Base-by-base conservation (phyloP, 1,140 invertebrate genomes). In the Andrena cerasifolii region DNA sequence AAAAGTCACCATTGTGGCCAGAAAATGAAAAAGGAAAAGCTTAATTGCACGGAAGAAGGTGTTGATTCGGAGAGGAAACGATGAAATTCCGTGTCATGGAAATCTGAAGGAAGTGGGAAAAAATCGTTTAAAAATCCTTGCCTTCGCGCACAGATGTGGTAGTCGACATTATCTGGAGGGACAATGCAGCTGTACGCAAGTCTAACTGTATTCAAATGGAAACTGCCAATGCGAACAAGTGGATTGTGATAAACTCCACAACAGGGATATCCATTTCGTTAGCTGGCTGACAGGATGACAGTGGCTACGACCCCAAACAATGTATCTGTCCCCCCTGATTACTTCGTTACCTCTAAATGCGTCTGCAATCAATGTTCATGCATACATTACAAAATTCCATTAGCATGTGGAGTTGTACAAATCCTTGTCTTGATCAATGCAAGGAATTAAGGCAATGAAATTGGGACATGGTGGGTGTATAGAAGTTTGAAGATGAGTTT, bases 121-220 rank as follows among this genome's bases (percentile, higher is more conserved):
- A n/a, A n/a, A n/a, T n/a, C 8, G 14, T 21, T 59, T 7, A 36
- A 59, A 59, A 40, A 59, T 36, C 18, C 18, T 36, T n/a, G 0
- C 31, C 18, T 21, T 21, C 54, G 56, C 21, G 31, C 59, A 49
- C 33, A 73, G 36, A 40, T 36, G 61, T 28, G 53, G 28, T 61
- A 36, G 72, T 31, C 43, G 31, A 56, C 56, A 77, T 78, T 85
- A 74, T 83, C 53, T 49, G 8, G 16, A 7, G 33, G 54, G 59
- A 85, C 83, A 85, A 85, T 85, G 70, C 71, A 65, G 74, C 74
- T 49, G 58, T 68, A 58, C 66, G 66, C 68, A 53, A 72, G 73
- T 67, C 36, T 78, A 74, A 59, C 43, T 79, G 79, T 66, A 59
- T 49, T 68, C 67, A 66, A 68, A 79, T 82, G 76, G 77, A 78